Evolutionary conservation across 2,888 invertebrate genomes (phyloP).

Genomic region (Amiota communis): DNA sequence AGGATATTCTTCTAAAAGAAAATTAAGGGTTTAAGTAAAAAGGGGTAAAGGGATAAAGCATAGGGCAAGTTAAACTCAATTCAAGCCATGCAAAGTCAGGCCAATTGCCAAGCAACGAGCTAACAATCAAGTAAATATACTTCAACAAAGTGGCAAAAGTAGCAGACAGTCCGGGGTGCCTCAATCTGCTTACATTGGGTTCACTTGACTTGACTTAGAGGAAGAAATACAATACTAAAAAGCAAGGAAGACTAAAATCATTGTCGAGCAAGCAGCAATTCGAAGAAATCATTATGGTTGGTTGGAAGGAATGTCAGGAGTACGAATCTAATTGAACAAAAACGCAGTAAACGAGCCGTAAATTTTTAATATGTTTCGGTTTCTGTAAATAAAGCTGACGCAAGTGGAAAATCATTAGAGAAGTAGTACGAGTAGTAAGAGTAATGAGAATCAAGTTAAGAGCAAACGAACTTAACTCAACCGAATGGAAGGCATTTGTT

Average conservation of each 20-base stretch:
- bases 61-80: no score
- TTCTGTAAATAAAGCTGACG: constrained; percentile 65
- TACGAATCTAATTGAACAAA: constrained; percentile 64
- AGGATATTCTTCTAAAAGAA: no score
- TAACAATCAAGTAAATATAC: constrained; percentile 62
- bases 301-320: constrained; percentile 34
- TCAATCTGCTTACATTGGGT: no score
- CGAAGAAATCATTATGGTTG: background rate
- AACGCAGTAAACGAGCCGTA: constrained; percentile 66
- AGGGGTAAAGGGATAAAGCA: no score
- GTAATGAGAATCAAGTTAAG: background rate
- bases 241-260: background rate
- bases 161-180: constrained; percentile 44
- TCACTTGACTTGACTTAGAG: background rate
- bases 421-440: background rate
- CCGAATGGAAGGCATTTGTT: no score
- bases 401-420: constrained; percentile 32
- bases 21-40: no score
- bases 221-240: background rate
- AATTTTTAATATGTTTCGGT: constrained; percentile 66
- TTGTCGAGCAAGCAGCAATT: background rate
- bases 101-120: constrained; percentile 38
- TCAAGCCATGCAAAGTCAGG: background rate
- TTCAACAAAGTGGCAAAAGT: constrained; percentile 64
- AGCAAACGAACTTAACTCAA: background rate